Conservation (phyloP, 2,113 vertebrate species). For the Leucoraja erinaceus region DNA sequence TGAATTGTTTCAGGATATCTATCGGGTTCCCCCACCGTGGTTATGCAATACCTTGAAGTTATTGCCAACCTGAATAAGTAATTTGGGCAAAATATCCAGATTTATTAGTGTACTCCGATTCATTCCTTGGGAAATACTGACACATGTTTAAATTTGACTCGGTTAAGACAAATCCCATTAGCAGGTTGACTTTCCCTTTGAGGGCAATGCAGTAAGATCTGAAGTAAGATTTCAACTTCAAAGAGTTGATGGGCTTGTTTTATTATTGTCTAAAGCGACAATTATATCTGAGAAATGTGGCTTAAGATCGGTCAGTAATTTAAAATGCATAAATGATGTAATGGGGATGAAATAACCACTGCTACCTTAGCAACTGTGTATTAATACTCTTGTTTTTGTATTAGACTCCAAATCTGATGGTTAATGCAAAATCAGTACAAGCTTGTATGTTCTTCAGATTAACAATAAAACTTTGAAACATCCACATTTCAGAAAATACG, state of each 20-base stretch:
- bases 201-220: constrained; percentile 52
- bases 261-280: constrained; percentile 53
- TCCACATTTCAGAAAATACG: background rate
- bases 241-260: constrained; percentile 54
- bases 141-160: background rate
- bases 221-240: constrained; percentile 55
- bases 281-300: constrained; percentile 51
- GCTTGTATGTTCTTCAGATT: constrained; percentile 71
- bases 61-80: background rate
- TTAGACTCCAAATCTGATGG: constrained; percentile 62
- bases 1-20: background rate
- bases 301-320: constrained; percentile 56
- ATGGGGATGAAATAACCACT: constrained; percentile 56
- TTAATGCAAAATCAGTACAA: constrained; percentile 67
- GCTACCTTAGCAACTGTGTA: constrained; percentile 65
- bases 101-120: background rate
- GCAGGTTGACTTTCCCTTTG: constrained; percentile 66
- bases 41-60: background rate
- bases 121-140: background rate
- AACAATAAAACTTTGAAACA: constrained; percentile 69
- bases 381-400: constrained; percentile 67
- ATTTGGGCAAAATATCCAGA: background rate
- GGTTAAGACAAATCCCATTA: background rate
- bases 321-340: constrained; percentile 48
- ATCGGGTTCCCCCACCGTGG: background rate